Evolutionary conservation across 2,113 vertebrate genomes (phyloP).

Genomic region (Barbus barbus): DNA sequence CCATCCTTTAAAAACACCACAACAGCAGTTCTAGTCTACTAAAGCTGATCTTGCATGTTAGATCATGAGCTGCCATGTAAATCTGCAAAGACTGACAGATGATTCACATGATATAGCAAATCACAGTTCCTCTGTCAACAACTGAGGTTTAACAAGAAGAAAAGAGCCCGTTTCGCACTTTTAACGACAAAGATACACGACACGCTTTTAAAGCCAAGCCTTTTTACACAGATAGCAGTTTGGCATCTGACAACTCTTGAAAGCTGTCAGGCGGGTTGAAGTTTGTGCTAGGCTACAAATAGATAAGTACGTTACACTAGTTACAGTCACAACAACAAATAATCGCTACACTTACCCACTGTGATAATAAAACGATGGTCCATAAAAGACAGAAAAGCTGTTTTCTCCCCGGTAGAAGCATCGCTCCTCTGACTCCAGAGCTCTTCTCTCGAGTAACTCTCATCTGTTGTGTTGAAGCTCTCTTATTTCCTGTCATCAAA

Average conservation of each 20-base stretch:
- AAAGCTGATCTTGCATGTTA: conserved; percentile 10
- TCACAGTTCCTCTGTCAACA: neutral
- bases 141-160: too few species aligned
- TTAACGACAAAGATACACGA: neutral
- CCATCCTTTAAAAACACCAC: neutral
- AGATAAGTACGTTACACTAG: neutral
- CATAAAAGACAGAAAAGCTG: neutral
- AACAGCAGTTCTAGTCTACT: neutral
- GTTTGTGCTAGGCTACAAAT: conserved; percentile 30
- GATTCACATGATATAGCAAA: neutral
- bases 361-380: neutral
- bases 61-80: neutral
- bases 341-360: conserved; percentile 13
- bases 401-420: neutral
- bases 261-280: neutral
- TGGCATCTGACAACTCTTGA: neutral
- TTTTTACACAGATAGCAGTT: too few species aligned
- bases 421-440: neutral
- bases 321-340: neutral
- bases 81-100: neutral
- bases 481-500: conserved; percentile 33
- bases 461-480: neutral
- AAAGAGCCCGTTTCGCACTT: neutral
- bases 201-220: neutral
- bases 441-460: neutral